Evolutionary conservation across 2,113 vertebrate genomes (phyloP).

Genomic region (Eretmodus cyanostictus): DNA sequence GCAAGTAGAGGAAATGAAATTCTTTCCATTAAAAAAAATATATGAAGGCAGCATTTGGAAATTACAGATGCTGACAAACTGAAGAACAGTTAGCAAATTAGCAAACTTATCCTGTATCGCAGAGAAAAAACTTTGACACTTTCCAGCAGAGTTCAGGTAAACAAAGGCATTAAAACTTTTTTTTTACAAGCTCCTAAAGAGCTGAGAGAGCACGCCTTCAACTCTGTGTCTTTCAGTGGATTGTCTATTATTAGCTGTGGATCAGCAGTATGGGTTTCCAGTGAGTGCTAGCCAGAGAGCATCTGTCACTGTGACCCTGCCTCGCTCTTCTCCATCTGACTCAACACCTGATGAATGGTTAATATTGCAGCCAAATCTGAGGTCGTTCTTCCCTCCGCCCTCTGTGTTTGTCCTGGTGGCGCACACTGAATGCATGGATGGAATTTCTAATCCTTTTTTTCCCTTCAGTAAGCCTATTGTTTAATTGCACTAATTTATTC

Average conservation of each 20-base stretch:
- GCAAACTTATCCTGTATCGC: not conserved
- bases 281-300: conserved; percentile 30
- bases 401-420: not conserved
- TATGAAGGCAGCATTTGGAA: not conserved
- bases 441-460: not conserved
- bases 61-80: not conserved
- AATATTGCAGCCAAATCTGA: not conserved
- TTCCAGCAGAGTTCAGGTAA: not conserved
- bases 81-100: not conserved
- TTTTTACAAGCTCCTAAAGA: conserved; percentile 20
- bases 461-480: not conserved
- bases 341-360: conserved; percentile 30
- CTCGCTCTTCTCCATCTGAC: conserved; percentile 14
- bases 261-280: conserved; percentile 42
- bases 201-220: conserved; percentile 7
- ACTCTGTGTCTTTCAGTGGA: not conserved
- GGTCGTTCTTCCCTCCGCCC: not conserved
- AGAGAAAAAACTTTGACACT: not conserved
- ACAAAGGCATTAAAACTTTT: not conserved
- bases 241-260: conserved; percentile 40
- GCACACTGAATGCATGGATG: not conserved
- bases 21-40: not conserved
- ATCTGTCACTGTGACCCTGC: conserved; percentile 30
- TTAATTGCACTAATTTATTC: not conserved
- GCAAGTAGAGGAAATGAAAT: not conserved